Percentiles rank a stretch among this genome's conserved stretches.
Evolutionary conservation across 1,140 invertebrate genomes (phyloP).

Genomic region (Ctenoplectra terminalis): DNA sequence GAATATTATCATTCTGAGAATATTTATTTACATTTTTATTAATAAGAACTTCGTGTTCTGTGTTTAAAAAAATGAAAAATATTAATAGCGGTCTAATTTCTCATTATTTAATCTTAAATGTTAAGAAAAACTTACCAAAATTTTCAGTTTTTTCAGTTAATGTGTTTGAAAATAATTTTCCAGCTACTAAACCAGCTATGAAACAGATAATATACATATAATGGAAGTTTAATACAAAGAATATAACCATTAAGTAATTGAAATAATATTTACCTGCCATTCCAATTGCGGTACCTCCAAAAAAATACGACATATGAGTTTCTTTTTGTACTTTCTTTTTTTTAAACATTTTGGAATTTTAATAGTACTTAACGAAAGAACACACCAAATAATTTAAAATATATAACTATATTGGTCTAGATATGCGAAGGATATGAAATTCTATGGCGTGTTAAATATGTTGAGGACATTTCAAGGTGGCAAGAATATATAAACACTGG

Average conservation of each 20-base stretch:
- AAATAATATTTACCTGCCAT: slow-evolving; percentile 27
- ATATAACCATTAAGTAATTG: neutral
- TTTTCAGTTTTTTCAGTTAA: neutral
- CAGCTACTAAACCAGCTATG: slow-evolving; percentile 17
- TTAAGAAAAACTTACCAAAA: slow-evolving; percentile 14
- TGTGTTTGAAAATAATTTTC: slow-evolving; percentile 27
- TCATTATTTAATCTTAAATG: slow-evolving; percentile 1
- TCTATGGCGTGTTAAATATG: neutral
- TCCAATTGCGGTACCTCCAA: slow-evolving; percentile 10
- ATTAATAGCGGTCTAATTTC: neutral
- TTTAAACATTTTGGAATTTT: slow-evolving; percentile 3
- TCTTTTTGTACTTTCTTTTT: slow-evolving; percentile 4
- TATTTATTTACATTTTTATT: neutral
- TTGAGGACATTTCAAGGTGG: slow-evolving; percentile 17
- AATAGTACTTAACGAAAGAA: neutral
- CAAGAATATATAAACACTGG: neutral
- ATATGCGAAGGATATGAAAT: neutral
- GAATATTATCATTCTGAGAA: slow-evolving; percentile 16
- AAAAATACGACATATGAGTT: slow-evolving; percentile 2
- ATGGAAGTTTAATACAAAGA: neutral
- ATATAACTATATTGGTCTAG: neutral
- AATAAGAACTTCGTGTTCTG: neutral
- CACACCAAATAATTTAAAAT: neutral
- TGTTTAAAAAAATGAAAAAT: neutral
- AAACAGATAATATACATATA: neutral